Evolutionary conservation across 2,888 invertebrate species (phyloP).

Genomic region (Lypha dubia): DNA sequence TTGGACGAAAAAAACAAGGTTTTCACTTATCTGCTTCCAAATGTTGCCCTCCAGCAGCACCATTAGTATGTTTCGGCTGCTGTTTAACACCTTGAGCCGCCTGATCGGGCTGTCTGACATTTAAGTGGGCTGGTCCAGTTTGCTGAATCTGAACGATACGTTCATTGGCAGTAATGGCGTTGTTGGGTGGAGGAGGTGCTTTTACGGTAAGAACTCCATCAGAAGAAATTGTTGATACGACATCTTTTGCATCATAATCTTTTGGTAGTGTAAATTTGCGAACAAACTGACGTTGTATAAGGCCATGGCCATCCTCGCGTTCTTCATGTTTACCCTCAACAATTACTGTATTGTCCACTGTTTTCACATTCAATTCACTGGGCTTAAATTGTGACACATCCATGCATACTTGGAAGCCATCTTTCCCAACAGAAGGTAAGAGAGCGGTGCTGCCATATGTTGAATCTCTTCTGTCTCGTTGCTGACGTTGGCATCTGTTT

Average conservation of each 20-base stretch:
- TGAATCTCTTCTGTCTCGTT: slow-evolving; percentile 85
- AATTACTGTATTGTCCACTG: slow-evolving; percentile 88
- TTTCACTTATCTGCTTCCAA: slow-evolving; percentile 50
- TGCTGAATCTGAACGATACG: slow-evolving; percentile 84
- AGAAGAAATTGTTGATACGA: slow-evolving; percentile 89
- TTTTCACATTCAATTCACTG: slow-evolving; percentile 90
- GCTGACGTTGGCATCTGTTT: slow-evolving; percentile 85
- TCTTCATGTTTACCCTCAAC: slow-evolving; percentile 88
- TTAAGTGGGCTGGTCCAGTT: slow-evolving; percentile 85
- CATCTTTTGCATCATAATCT: slow-evolving; percentile 89
- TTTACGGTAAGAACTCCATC: slow-evolving; percentile 89
- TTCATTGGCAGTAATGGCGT: slow-evolving; percentile 77
- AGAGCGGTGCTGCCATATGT: slow-evolving; percentile 84
- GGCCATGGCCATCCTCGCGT: slow-evolving; percentile 89
- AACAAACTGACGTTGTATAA: slow-evolving; percentile 85
- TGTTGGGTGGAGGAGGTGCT: slow-evolving; percentile 86
- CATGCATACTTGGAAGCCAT: slow-evolving; percentile 87
- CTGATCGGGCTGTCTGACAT: slow-evolving; percentile 75
- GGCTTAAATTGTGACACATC: slow-evolving; percentile 91
- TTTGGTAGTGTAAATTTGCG: slow-evolving; percentile 89
- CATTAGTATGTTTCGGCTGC: slow-evolving; percentile 40
- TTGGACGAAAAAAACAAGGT: neutral
- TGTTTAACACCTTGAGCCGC: slow-evolving; percentile 39
- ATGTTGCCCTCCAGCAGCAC: slow-evolving; percentile 35
- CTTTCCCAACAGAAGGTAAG: slow-evolving; percentile 75